Base-by-base conservation (phyloP, 2,888 invertebrate species). In the Parelbella ahira region DNA sequence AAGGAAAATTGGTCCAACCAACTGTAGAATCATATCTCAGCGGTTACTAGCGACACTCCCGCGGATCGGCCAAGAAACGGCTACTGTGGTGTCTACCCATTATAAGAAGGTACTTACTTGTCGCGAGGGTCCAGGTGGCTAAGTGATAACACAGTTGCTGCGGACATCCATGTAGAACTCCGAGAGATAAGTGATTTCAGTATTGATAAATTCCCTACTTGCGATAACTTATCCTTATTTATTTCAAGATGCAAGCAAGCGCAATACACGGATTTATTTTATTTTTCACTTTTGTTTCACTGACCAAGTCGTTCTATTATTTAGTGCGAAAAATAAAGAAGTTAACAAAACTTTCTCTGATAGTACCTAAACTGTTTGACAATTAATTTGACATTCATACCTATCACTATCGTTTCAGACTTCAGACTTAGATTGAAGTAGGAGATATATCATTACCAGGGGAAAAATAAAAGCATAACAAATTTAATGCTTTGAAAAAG, bases 181-280 rank as follows among this genome's bases (percentile, higher is more conserved):
- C 27, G 6, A 7, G 37, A 43, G 45, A 48, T 48, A 45, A 48
- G 27, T 38, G 36, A 28, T 23, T 45, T 38, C 29, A 21, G 29
- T 13, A 38, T 30, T 37, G 48, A 48, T 48, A 48, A 48, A 38
- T 37, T 5, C 8, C 7, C 20, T 20, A 4, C 20, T 13, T 5
- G 0, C 6, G 15, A 4, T 11, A 10, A 19, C 7, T 25, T 24
- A 36, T 13, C 25, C 5, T 19, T 5, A 11, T 10, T 10, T 36
- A 4, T n/a, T 9, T 11, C 3, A 11, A 24, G 8, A 24, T 18
- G 10, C 12, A 9, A 7, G n/a, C 5, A 5, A 8, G 27, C 18
- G 9, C 11, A 7, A 15, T 1, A 13, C 13, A 9, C 24, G n/a
- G 6, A 3, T 4, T 18, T 12, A 24, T 2, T 15, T 15, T 9